Conservation (phyloP, 2,113 vertebrate species). For the Oplegnathus fasciatus region DNA sequence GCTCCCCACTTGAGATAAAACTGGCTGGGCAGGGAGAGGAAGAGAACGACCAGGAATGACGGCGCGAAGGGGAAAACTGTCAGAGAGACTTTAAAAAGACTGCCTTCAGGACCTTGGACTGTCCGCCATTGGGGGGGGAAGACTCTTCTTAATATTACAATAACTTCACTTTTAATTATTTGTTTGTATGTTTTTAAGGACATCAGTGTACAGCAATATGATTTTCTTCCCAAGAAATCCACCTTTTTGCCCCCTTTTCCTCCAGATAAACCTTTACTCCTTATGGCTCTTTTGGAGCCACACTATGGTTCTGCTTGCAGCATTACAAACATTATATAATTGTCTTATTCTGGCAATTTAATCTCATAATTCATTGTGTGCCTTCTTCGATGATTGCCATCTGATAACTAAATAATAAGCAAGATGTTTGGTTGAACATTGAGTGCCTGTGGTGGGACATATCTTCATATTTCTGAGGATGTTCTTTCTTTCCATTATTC, state of each 20-base stretch:
- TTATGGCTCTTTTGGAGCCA: conserved; percentile 54
- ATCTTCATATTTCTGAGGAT: conserved; percentile 62
- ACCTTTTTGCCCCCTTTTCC: conserved; percentile 26
- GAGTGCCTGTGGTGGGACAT: conserved; percentile 56
- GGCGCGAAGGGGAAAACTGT: conserved; percentile 76
- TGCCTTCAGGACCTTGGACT: conserved; percentile 83
- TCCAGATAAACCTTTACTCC: conserved; percentile 42
- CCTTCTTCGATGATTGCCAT: conserved; percentile 52
- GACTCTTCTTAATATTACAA: conserved; percentile 84
- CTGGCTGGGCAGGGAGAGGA: conserved; percentile 50
- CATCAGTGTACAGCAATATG: conserved; percentile 77
- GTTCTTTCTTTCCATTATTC: conserved; percentile 35
- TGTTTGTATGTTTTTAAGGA: conserved; percentile 79
- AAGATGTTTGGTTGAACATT: conserved; percentile 31
- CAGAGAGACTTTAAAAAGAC: conserved; percentile 81
- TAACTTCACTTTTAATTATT: conserved; percentile 85
- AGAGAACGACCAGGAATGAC: conserved; percentile 59
- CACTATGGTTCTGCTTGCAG: conserved; percentile 54
- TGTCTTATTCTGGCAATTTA: conserved; percentile 62
- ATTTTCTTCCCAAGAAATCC: conserved; percentile 65
- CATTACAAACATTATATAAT: conserved; percentile 62
- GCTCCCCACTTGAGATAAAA: conserved; percentile 82
- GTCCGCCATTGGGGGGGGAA: conserved; percentile 69
- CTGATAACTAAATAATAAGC: conserved; percentile 14
- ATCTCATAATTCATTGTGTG: conserved; percentile 51